Conservation (phyloP, 2,888 invertebrate species). For the Andrena fulva region DNA sequence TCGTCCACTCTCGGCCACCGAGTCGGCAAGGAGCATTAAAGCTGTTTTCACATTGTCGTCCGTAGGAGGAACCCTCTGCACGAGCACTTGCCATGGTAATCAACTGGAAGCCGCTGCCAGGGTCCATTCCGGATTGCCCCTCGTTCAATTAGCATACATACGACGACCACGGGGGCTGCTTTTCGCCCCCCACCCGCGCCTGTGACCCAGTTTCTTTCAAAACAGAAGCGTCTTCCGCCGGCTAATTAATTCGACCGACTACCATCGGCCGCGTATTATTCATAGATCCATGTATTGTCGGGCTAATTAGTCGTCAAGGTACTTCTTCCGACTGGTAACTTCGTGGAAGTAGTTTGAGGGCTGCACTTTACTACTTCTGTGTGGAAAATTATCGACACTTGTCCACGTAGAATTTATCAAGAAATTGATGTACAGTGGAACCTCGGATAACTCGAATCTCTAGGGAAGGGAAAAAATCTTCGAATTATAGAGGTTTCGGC, state of each 20-base stretch:
- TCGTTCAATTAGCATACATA: constrained; percentile 73
- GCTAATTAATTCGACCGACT: constrained; percentile 62
- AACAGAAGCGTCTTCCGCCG: constrained; percentile 46
- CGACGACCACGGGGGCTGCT: constrained; percentile 51
- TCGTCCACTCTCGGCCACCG: constrained; percentile 12
- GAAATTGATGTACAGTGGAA: no score
- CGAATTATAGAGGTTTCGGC: no score
- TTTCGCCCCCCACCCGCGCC: constrained; percentile 17
- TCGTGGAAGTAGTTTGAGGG: no score
- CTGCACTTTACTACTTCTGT: no score
- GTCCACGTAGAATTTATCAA: no score
- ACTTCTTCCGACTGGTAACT: neutral
- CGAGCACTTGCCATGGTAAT: constrained; percentile 66
- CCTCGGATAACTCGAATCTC: no score
- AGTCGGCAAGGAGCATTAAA: constrained; percentile 52
- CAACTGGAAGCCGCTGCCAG: constrained; percentile 66
- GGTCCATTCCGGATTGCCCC: constrained; percentile 65
- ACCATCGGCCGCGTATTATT: constrained; percentile 4
- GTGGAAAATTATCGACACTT: no score
- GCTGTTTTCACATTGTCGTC: constrained; percentile 66
- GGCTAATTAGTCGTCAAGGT: neutral
- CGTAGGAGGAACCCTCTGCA: constrained; percentile 42
- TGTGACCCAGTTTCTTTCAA: constrained; percentile 63
- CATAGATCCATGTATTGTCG: neutral
- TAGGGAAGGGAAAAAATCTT: no score